Base-by-base conservation (phyloP, 1,140 invertebrate species). In the Charaxes varanes region DNA sequence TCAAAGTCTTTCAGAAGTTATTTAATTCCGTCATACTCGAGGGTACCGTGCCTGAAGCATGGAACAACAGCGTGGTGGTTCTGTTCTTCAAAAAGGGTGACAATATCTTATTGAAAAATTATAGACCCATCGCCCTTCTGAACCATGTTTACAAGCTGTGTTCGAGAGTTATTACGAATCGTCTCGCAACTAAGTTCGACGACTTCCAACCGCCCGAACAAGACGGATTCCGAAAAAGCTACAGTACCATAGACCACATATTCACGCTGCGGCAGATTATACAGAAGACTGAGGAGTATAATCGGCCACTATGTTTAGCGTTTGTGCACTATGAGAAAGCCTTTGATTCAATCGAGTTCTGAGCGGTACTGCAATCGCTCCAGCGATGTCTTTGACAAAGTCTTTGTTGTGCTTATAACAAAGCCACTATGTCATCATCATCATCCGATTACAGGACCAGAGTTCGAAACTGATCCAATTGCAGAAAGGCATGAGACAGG, bases 381-480 rank as follows among this genome's bases (percentile, higher is more conserved):
- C 45, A 54, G 32, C 11, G 45, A 23, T 50, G 55, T 23, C 48
- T n/a, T n/a, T n/a, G n/a, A n/a, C n/a, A n/a, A 43, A 30, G 19
- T 43, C 4, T 23, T 10, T 56, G 17, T n/a, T n/a, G n/a, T n/a
- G n/a, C n/a, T n/a, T 53, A 48, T 26, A n/a, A 32, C 2, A 36
- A 21, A 12, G 41, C 45, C 19, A 49, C 36, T 8, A 50, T 51
- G 42, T 45, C 34, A 15, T 49, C 22, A 16, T 11, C 27, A 4
- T 46, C 8, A 58, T 59, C 19, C 59, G 12, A 58, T 70, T 63
- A 34, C 57, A 51, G 38, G 57, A 58, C n/a, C n/a, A n/a, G n/a
- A n/a, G n/a, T n/a, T n/a, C n/a, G n/a, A n/a, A n/a, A n/a, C n/a
- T n/a, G n/a, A n/a, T n/a, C n/a, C n/a, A n/a, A n/a, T n/a, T n/a